A percentile compares a stretch with the other conserved stretches of the same genome.
phyloP scores from a whole-genome alignment of 2,888 invertebrate genomes.

The Ephialtes manifestator region DNA sequence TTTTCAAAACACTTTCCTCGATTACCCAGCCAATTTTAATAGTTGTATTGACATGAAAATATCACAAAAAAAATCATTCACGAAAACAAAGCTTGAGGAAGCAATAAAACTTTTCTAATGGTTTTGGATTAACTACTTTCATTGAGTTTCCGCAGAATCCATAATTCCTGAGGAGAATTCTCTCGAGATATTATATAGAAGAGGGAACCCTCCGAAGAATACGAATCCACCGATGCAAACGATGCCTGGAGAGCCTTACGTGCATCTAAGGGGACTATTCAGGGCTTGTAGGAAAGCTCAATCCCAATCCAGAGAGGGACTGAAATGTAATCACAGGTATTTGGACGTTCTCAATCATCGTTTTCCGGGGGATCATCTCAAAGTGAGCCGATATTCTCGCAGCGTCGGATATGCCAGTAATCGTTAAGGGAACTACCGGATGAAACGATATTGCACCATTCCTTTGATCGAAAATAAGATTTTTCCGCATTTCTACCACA shows the following conservation, averaged over 20 bases:
- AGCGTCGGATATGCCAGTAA: not conserved
- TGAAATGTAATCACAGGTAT: conserved; percentile 13
- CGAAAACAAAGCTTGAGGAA: not conserved
- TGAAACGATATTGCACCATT: not conserved
- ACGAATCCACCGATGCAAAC: conserved; percentile 13
- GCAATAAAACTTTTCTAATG: not conserved
- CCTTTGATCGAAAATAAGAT: not conserved
- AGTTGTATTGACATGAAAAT: too few species aligned
- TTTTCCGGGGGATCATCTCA: conserved; percentile 2
- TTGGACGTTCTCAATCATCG: conserved; percentile 4
- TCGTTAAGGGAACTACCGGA: not conserved
- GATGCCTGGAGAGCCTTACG: not conserved
- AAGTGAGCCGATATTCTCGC: not conserved
- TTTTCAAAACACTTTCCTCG: too few species aligned
- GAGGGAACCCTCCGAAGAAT: not conserved
- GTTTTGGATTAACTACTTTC: not conserved
- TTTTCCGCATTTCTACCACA: not conserved
- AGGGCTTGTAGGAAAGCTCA: not conserved
- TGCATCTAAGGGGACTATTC: not conserved
- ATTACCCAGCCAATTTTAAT: too few species aligned
- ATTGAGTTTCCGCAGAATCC: not conserved
- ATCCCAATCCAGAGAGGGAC: not conserved
- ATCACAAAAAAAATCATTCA: not conserved
- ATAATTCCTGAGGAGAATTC: not conserved
- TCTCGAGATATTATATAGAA: not conserved